Base-by-base conservation (phyloP, 2,888 invertebrate species). In the Alcis repandata region DNA sequence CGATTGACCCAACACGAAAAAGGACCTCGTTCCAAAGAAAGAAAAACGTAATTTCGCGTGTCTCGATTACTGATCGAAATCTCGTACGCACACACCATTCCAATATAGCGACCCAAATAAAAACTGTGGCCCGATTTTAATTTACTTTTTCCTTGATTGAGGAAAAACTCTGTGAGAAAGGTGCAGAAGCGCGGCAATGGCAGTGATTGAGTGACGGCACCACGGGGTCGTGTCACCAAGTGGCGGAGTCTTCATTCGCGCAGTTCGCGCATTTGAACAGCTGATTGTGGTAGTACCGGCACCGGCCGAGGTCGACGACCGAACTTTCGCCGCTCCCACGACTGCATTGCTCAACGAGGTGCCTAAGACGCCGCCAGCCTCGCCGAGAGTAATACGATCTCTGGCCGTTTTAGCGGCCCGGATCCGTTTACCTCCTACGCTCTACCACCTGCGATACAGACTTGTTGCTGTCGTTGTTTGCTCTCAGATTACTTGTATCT, bases 271-370 rank as follows among this genome's bases (percentile, higher is more conserved):
- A 80, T 72, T 85, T 88, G 89, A 92, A 90, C 92, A 93, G 92
- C 92, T 93, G 92, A 92, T 90, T 86, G 84, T 87, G 81, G 79
- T 77, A 79, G 71, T 83, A 85, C 80, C 78, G 80, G 71, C 83
- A 85, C 83, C 83, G 84, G 85, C 74, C 85, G 85, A 79, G 91
- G 88, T 92, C 89, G 82, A 83, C 83, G 91, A 87, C 91, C 92
- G 86, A 76, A 91, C 92, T 92, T 92, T 92, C 92, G 91, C 91
- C 90, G 86, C 88, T 91, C 89, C 90, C 91, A 89, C 91, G 88
- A 77, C 85, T 77, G 86, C 82, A 79, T 90, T 88, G 90, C 90
- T 88, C 87, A 88, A 90, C 78, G 75, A 73, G 79, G 76, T 72
- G 80, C 79, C 80, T 84, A 80, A 86, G 82, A 85, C 78, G 78